A percentile compares a stretch with the other conserved stretches of the same genome.
phyloP scores from a whole-genome alignment of 1,140 invertebrate genomes.

The Aphaenogaster rudis region DNA sequence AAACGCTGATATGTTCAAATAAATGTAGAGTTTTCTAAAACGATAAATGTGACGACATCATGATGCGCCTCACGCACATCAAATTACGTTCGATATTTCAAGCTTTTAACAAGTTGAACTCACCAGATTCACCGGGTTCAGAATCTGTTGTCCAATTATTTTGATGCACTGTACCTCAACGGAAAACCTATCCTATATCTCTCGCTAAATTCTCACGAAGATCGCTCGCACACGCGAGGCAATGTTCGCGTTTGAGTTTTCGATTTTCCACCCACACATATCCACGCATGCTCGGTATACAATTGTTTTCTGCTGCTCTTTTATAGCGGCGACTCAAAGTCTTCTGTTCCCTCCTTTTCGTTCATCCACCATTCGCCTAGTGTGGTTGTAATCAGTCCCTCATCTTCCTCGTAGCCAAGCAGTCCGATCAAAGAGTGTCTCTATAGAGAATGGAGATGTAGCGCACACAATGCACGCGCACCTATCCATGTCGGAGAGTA shows the following conservation, averaged over 20 bases:
- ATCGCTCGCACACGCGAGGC: conserved; percentile 66
- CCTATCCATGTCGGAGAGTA: background rate
- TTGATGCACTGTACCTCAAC: background rate
- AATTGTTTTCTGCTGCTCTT: conserved; percentile 67
- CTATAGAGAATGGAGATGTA: conserved; percentile 47
- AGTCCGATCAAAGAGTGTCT: conserved; percentile 68
- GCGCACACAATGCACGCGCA: conserved; percentile 29
- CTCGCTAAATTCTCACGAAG: conserved; percentile 46
- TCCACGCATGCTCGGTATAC: conserved; percentile 30
- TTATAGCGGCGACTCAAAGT: conserved; percentile 54
- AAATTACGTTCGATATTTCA: background rate
- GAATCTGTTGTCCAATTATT: conserved; percentile 43
- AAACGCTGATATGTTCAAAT: background rate
- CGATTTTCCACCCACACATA: conserved; percentile 42
- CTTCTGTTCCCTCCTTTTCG: conserved; percentile 18
- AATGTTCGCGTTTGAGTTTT: conserved; percentile 45
- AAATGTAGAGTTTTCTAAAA: background rate
- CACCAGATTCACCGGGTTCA: background rate
- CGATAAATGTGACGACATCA: background rate
- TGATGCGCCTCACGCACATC: background rate
- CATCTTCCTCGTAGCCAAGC: conserved; percentile 65
- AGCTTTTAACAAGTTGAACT: conserved; percentile 11
- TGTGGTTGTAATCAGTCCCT: conserved; percentile 68
- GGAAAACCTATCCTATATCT: conserved; percentile 9
- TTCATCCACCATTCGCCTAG: conserved; percentile 16